phyloP scores from a whole-genome alignment of 1,140 invertebrate genomes.

The Drosophila kikkawai region DNA sequence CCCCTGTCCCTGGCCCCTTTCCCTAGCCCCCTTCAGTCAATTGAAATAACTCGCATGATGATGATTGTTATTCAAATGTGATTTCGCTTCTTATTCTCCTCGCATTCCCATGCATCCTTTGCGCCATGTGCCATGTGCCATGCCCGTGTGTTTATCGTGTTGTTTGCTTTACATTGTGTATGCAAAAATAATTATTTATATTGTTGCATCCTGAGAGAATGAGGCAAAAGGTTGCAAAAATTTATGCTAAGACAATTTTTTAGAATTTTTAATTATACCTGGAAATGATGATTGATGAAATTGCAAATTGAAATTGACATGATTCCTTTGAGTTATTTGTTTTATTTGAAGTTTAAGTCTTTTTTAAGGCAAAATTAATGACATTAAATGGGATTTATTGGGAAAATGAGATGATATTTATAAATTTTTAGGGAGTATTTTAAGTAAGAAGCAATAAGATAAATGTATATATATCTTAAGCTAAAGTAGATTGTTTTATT shows the following conservation, averaged over 20 bases:
- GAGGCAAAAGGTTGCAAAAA: background rate
- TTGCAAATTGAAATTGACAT: slow-evolving; percentile 11
- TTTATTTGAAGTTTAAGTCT: background rate
- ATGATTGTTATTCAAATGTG: slow-evolving; percentile 84
- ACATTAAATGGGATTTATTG: background rate
- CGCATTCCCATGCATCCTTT: slow-evolving; percentile 61
- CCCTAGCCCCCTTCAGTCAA: slow-evolving; percentile 30
- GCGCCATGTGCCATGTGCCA: background rate
- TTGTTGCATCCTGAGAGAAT: slow-evolving; percentile 61
- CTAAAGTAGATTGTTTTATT: no score
- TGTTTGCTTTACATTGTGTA: slow-evolving; percentile 79
- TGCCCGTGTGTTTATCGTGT: slow-evolving; percentile 45
- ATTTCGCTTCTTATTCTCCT: slow-evolving; percentile 63
- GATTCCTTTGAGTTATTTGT: background rate
- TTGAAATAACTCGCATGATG: slow-evolving; percentile 77
- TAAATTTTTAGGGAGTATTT: background rate
- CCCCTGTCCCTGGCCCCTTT: background rate
- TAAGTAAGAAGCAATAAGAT: background rate
- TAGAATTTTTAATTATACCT: slow-evolving; percentile 34
- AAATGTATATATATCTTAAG: no score
- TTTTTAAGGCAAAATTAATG: background rate
- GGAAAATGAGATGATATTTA: background rate
- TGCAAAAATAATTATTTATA: slow-evolving; percentile 84
- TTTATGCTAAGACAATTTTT: slow-evolving; percentile 30
- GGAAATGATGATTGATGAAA: slow-evolving; percentile 16